Percentiles rank a stretch among this genome's conserved stretches.
phyloP scores from a whole-genome alignment of 2,888 invertebrate species.

The Drosophila kanekoi region DNA sequence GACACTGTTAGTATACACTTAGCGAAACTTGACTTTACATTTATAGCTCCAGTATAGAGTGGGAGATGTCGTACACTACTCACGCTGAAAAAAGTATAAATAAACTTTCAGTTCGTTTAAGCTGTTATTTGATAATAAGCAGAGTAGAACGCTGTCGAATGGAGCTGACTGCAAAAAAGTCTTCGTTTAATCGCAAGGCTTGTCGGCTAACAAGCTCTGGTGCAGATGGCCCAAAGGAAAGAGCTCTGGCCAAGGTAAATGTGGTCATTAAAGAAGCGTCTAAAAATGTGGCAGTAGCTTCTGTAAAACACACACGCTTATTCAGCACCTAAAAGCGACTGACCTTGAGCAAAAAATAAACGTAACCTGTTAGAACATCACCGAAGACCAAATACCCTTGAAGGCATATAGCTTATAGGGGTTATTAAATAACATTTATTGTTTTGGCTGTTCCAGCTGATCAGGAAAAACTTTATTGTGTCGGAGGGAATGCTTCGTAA shows the following conservation, averaged over 20 bases:
- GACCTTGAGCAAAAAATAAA: slow-evolving; percentile 25
- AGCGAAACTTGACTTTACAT: neutral
- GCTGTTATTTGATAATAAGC: neutral
- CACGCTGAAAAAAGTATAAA: no score
- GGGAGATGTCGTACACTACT: no score
- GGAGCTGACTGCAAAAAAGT: neutral
- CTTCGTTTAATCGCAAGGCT: neutral
- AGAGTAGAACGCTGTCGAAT: neutral
- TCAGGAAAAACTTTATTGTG: no score
- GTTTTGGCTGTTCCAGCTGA: no score
- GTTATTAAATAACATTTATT: neutral
- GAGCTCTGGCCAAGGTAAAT: slow-evolving; percentile 42
- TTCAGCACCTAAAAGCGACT: slow-evolving; percentile 18
- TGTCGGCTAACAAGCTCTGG: slow-evolving; percentile 8
- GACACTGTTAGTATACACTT: no score
- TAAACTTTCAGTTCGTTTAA: no score
- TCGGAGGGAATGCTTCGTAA: neutral
- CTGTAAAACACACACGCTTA: slow-evolving; percentile 27
- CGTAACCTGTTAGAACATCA: neutral
- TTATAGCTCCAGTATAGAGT: no score
- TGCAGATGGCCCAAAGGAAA: slow-evolving; percentile 21
- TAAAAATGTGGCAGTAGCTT: slow-evolving; percentile 14
- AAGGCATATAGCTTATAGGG: neutral
- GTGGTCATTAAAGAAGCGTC: slow-evolving; percentile 44
- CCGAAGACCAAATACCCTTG: slow-evolving; percentile 1